Evolutionary conservation across 2,113 vertebrate genomes (phyloP).

Genomic region (Xenus cinereus): DNA sequence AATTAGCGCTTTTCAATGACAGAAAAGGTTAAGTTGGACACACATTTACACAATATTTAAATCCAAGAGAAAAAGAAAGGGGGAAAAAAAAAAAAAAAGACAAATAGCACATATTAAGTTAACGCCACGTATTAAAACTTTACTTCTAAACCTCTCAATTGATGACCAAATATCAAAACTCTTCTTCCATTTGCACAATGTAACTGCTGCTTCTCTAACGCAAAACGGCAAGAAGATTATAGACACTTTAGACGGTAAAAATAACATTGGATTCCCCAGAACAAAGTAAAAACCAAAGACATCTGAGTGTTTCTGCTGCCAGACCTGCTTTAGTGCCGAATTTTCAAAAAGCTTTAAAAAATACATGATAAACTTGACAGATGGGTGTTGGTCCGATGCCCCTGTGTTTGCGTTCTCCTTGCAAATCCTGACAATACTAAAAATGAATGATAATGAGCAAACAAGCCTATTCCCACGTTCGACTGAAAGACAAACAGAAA

Average conservation of each 20-base stretch:
- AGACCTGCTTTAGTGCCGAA: neutral
- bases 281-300: neutral
- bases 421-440: neutral
- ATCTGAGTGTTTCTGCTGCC: neutral
- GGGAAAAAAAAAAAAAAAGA: neutral
- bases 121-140: neutral
- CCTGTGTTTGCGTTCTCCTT: slow-evolving; percentile 21
- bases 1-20: slow-evolving; percentile 80
- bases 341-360: slow-evolving; percentile 35
- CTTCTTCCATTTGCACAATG: slow-evolving; percentile 1
- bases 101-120: neutral
- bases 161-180: neutral
- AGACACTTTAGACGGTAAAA: neutral
- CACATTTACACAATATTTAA: slow-evolving; percentile 43
- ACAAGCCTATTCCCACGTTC: neutral
- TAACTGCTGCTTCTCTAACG: neutral
- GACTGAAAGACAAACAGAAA: neutral
- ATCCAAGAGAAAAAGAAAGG: neutral
- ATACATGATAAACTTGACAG: slow-evolving; percentile 31
- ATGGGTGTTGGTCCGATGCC: neutral
- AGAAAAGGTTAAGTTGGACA: slow-evolving; percentile 71
- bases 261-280: neutral
- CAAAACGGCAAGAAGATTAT: neutral
- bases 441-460: neutral
- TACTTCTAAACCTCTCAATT: neutral